Evolutionary conservation across 2,797 vertebrate genomes (phyloP).

Genomic region (Epinephelus coioides): DNA sequence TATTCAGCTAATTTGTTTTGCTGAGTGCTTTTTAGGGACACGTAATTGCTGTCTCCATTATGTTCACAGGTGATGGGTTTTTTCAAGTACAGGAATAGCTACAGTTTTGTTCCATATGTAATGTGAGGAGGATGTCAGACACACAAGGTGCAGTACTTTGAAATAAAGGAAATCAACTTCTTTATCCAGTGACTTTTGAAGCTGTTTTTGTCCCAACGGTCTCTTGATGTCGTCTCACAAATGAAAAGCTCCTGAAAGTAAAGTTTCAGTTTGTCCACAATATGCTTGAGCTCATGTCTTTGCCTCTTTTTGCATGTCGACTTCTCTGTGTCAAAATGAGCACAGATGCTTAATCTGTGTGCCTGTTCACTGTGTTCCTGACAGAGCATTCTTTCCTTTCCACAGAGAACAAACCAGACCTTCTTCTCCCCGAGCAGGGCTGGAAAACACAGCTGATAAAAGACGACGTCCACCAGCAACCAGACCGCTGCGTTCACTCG

Average conservation of each 20-base stretch:
- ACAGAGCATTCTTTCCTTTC: constrained; percentile 71
- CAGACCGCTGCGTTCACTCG: constrained; percentile 37
- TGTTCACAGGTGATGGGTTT: too few species aligned
- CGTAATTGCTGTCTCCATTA: too few species aligned
- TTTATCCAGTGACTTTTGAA: not conserved
- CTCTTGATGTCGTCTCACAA: not conserved
- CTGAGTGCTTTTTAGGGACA: too few species aligned
- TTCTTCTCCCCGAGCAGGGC: constrained; percentile 59
- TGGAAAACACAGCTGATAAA: constrained; percentile 72
- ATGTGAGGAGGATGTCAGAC: too few species aligned
- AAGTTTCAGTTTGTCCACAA: not conserved
- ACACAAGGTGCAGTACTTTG: too few species aligned
- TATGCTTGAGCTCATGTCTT: not conserved
- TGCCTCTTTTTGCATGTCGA: constrained; percentile 11
- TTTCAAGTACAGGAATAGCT: too few species aligned
- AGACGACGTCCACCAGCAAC: constrained; percentile 25
- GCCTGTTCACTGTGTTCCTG: constrained; percentile 51
- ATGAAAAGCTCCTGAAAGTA: not conserved
- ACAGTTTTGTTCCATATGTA: too few species aligned
- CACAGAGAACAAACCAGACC: constrained; percentile 66
- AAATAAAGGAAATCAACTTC: too few species aligned
- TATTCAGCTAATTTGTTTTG: too few species aligned
- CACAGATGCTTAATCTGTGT: constrained; percentile 45
- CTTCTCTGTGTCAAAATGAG: constrained; percentile 20
- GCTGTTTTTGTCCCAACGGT: not conserved